Base-by-base conservation (phyloP, 2,888 invertebrate genomes). In the Timema cristinae region DNA sequence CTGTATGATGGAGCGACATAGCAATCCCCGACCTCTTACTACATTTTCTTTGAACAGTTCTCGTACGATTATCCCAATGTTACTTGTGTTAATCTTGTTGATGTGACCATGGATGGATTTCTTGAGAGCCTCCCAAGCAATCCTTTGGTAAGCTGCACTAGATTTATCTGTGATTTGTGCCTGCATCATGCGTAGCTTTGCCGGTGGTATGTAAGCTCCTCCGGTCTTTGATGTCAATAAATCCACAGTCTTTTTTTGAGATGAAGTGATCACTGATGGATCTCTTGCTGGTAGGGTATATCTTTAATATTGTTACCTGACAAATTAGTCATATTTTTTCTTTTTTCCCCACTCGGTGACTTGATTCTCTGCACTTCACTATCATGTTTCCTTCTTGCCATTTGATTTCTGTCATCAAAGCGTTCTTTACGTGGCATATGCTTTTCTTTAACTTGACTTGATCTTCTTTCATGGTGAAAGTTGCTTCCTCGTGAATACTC, bases 101-200 rank as follows among this genome's bases (percentile, higher is more conserved):
- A 99, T 96, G 77, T 93, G 91, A 77, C 99, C 99, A 79, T 98
- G 97, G 76, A 99, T 94, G 9, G 97, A 97, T 82, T 99, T 99
- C 81, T 99, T 99, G 47, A 99, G 83, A 0, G 97, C 97, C 84
- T 99, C 98, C 99, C 99, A 99, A 1, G 98, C 94, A 68, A 99
- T 90, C 77, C 98, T 86, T 82, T 99, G 99, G 83, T 95, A 99
- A 2, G 95, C 94, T 48, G 91, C 89, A 74, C 96, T 95, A n/a
- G 91, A 87, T 85, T 99, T 99, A 79, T 99, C 98, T 0, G 94
- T 94, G 69, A 98, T 97, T 81, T 94, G 91, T 0, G 93, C 94
- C 83, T 98, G 98, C 94, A 98, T 94, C 89, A 97, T 87, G 47
- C 93, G 88, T 59, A 99, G 85, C 79, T 94, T 95, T 0, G 98